Evolutionary conservation across 2,113 vertebrate genomes (phyloP).

Genomic region (Uria aalge): DNA sequence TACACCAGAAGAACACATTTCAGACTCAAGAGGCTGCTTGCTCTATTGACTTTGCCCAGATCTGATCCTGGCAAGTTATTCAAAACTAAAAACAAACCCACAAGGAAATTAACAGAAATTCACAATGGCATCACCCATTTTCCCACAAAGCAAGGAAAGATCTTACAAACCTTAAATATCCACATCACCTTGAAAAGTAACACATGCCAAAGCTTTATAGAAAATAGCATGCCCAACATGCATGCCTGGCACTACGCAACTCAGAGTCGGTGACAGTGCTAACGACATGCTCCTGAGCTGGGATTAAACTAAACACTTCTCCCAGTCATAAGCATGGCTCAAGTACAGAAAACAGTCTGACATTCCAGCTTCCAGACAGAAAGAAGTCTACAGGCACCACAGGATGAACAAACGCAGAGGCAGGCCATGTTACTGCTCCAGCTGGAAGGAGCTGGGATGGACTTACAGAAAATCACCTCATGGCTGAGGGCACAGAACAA

Average conservation of each 20-base stretch:
- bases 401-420: not conserved
- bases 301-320: not conserved
- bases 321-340: not conserved
- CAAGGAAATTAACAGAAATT: not conserved
- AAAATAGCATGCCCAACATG: not conserved
- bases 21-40: not conserved
- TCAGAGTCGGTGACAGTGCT: not conserved
- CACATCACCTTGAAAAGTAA: not conserved
- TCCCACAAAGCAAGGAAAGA: not conserved
- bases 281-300: rapidly evolving
- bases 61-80: not conserved
- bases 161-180: not conserved
- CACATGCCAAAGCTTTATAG: not conserved
- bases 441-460: not conserved
- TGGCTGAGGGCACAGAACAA: not conserved
- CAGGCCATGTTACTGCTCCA: not conserved
- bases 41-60: not conserved
- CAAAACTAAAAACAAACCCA: not conserved
- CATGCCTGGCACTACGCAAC: not conserved
- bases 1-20: not conserved
- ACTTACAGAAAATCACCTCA: not conserved
- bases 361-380: not conserved
- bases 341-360: not conserved
- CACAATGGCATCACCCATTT: not conserved
- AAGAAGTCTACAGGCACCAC: not conserved